These are phyloP conservation scores for Apodemia duryi DNA, from an alignment of 2,888 invertebrate species.

Conservation along the genomic window DNA sequence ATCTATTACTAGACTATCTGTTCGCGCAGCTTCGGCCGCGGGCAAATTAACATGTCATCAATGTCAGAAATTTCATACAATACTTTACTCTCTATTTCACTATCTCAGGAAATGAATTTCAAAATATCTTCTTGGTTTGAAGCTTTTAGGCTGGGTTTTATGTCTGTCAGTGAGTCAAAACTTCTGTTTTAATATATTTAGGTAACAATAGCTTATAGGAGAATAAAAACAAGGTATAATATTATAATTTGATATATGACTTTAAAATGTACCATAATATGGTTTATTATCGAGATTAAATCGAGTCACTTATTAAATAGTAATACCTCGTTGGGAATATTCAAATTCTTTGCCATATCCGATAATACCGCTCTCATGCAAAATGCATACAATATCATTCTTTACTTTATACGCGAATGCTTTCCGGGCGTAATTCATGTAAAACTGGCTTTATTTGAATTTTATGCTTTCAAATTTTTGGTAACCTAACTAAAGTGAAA, in stretches of 20 bases:
- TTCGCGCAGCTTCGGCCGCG: too few species aligned
- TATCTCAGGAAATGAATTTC: too few species aligned
- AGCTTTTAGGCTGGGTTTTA: too few species aligned
- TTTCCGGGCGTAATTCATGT: constrained; percentile 68
- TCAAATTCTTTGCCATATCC: constrained; percentile 72
- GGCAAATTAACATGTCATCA: too few species aligned
- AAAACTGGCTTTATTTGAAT: constrained; percentile 72
- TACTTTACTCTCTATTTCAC: too few species aligned
- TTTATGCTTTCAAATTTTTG: constrained; percentile 63
- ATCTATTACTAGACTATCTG: too few species aligned
- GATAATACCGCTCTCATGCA: constrained; percentile 74
- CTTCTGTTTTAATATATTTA: too few species aligned
- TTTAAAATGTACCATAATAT: constrained; percentile 7
- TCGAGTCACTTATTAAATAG: constrained; percentile 29
- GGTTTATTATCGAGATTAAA: constrained; percentile 24
- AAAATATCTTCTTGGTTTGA: too few species aligned
- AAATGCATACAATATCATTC: constrained; percentile 78
- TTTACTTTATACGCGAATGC: constrained; percentile 69
- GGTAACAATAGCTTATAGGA: too few species aligned
- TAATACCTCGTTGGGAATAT: constrained; percentile 53
- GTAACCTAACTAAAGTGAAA: constrained; percentile 36
- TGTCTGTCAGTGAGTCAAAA: too few species aligned
- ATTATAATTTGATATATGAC: neutral
- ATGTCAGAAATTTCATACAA: too few species aligned
- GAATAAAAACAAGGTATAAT: too few species aligned